A percentile compares a stretch with the other conserved stretches of the same genome.
phyloP scores from a whole-genome alignment of 2,113 vertebrate genomes.

The Phaetusa simplex region DNA sequence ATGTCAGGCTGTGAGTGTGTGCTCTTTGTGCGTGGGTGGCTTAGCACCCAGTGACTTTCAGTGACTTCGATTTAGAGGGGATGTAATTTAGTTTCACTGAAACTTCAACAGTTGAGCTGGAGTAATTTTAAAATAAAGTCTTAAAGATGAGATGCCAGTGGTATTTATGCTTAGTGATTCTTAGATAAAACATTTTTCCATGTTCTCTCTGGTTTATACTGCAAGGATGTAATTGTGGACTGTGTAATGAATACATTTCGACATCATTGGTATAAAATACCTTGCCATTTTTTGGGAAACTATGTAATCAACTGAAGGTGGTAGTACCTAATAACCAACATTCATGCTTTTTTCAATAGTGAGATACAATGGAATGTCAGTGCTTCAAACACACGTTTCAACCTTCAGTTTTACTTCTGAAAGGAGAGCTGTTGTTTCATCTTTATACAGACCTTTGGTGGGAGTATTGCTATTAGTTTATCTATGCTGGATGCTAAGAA shows the following conservation, averaged over 20 bases:
- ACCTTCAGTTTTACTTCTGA: not conserved
- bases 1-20: not conserved
- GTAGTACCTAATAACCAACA: not conserved
- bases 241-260: not conserved
- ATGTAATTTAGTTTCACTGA: not conserved
- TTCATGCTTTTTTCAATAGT: not conserved
- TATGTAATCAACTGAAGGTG: not conserved
- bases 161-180: not conserved
- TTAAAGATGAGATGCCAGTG: not conserved
- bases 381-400: not conserved
- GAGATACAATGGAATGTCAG: not conserved
- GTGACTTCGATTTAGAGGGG: rapidly evolving
- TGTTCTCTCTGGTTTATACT: not conserved
- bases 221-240: not conserved
- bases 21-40: not conserved
- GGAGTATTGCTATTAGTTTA: not conserved
- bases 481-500: not conserved
- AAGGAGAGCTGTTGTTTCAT: not conserved
- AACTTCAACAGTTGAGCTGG: not conserved
- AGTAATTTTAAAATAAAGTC: not conserved
- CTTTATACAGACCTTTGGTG: not conserved
- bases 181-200: not conserved
- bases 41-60: not conserved
- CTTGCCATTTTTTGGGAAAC: not conserved
- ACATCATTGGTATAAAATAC: not conserved